Base-by-base conservation (phyloP, 2,888 invertebrate species). In the Rhorus exstirpatorius region DNA sequence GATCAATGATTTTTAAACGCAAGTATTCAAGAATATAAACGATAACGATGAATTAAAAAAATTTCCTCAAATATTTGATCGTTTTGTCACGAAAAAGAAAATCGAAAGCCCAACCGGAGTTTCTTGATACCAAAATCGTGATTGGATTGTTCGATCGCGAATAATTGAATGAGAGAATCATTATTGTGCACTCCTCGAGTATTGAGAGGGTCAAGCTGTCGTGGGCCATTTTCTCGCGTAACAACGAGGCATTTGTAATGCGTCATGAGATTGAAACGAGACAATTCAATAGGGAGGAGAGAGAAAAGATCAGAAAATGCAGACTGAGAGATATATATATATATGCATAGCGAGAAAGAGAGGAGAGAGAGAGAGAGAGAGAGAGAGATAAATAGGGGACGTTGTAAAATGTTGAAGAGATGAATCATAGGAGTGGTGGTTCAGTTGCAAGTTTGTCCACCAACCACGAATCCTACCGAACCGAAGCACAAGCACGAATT, bases 351-450 rank as follows among this genome's bases (percentile, higher is more conserved):
- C 79, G 78, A 65, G 74, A 35, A 51, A 72, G 46, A 71, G 61
- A 61, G 72, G 17, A 46, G 26, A 26, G 26, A 26, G n/a, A 81
- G 78, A 65, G 74, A 35, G 60, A 72, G 46, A 71, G 61, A 61
- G 72, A 74, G 17, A 46, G 26, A 26, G 26, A 26, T 4, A 38
- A n/a, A 35, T 1, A 7, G 31, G 49, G n/a, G 4, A 10, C 10
- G 26, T 46, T 10, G 63, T 49, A 6, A 19, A 12, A 55, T 79
- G 49, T 60, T 65, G 58, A 76, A 79, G 71, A 82, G 72, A 85
- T 84, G 85, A 85, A 83, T 85, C 85, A 85, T 79, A 80, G 70
- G 51, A 79, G 79, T 55, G 81, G 55, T 60, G 63, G 71, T 53
- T 72, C 76, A 68, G 83, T 76, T 63, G 78, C 75, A 74, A 84